Evolutionary conservation across 2,797 vertebrate genomes (phyloP), one percentile per base, ranked within the genome.

Genomic region (Ataeniobius toweri): DNA sequence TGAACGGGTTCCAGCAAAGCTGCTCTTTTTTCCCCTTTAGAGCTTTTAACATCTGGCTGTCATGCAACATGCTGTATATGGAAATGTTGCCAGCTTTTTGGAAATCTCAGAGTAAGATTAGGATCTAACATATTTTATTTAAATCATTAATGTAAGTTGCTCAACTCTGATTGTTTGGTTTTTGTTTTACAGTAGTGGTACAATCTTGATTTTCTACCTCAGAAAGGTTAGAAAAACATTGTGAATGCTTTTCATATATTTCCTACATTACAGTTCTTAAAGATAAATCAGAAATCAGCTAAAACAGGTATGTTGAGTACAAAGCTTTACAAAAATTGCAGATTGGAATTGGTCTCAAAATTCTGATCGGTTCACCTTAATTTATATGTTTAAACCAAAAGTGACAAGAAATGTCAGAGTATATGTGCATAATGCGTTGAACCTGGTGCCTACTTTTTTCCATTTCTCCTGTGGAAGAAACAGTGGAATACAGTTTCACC

Each of bases 391-490:
- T 83, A 28, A 55, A 50, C 76, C 24, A 51, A 63, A 51, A 56
- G 31, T 74, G n/a, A 22, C 55, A 74, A 8, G 51, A 18, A 73
- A 61, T 53, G n/a, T 72, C 36, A 78, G 48, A 69, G 74, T 59
- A 71, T 76, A 51, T 77, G 72, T 63, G 80, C 83, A 74, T 79
- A 81, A 61, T 70, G 76, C 75, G 65, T 56, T 41, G 79, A 80
- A 88, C 73, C 67, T 58, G 74, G 74, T 4, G 67, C 65, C 75
- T 75, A 71, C 31, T 83, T 86, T 82, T 69, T 10, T 59, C 82
- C 79, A 92, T 77, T n/a, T 44, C 24, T 69, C 41, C 67, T 26
- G 89, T 85, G 80, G 77, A 80, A 76, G 77, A 89, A 82, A 83
- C 75, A 26, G 80, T 76, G 78, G 80, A 83, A 78, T 79, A 82